phyloP scores from a whole-genome alignment of 2,888 invertebrate species.

The Conomelus anceps region DNA sequence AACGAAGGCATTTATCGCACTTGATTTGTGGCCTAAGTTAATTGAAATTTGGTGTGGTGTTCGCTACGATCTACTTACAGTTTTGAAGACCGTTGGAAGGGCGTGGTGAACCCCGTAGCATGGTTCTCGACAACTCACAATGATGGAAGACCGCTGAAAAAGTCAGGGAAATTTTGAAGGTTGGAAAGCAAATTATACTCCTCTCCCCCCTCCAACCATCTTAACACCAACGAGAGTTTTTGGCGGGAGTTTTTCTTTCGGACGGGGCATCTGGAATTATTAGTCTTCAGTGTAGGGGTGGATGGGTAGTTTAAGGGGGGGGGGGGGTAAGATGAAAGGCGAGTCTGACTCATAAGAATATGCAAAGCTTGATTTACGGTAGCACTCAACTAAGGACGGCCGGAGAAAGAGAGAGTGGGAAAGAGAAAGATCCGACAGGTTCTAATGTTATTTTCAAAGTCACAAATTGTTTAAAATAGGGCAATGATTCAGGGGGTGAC shows the following conservation, averaged over 20 bases:
- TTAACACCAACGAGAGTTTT: not conserved
- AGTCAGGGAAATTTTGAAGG: not conserved
- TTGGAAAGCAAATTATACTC: not conserved
- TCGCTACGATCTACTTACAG: too few species aligned
- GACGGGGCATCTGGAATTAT: slow-evolving; percentile 6
- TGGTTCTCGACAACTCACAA: not conserved
- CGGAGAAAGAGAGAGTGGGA: not conserved
- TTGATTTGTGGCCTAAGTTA: slow-evolving; percentile 18
- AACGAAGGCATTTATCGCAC: not conserved
- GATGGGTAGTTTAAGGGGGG: not conserved
- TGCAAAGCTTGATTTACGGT: slow-evolving; percentile 20
- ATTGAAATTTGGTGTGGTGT: slow-evolving; percentile 7
- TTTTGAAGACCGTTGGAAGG: too few species aligned
- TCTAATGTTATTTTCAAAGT: slow-evolving; percentile 22
- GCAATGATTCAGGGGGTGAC: slow-evolving; percentile 16
- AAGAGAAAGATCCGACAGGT: slow-evolving; percentile 11
- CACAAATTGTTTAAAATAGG: slow-evolving; percentile 22
- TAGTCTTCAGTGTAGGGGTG: not conserved
- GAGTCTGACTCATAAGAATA: slow-evolving; percentile 15
- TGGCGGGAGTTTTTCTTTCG: not conserved
- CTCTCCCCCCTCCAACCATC: not conserved
- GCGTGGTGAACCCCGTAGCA: not conserved
- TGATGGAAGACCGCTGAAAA: not conserved
- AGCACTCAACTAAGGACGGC: not conserved
- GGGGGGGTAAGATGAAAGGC: not conserved